Evolutionary conservation across 1,140 invertebrate genomes (phyloP), one percentile per base, ranked within the genome.

Genomic region (Scaptomyza hsui): DNA sequence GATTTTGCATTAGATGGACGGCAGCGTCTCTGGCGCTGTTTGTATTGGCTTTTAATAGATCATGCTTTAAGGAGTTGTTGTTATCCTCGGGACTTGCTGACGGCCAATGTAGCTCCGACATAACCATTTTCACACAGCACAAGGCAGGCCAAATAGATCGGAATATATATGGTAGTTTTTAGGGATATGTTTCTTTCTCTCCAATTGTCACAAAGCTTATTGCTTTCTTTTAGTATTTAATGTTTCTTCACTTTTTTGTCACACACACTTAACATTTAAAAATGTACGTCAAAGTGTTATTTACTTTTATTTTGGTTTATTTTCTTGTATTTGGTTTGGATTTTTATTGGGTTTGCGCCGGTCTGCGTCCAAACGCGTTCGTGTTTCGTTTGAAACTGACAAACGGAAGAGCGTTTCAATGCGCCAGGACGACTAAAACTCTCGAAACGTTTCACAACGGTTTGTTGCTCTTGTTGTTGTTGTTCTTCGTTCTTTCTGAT

Each of bases 61-160:
- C 89, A 67, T 89, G 78, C 76, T 89, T 90, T 75, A 91, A 81
- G 74, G 88, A 81, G 47, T 80, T 89, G 56, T 78, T 91, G 79
- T 89, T 91, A 89, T 91, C 90, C 89, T 91, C 90, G 72, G 82
- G 79, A 79, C 78, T 82, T 67, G 76, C 83, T 57, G 73, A 81
- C 64, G 78, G 86, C 90, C 90, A 91, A 78, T 79, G 90, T 81
- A 91, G 71, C 85, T 91, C 90, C 81, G 90, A 91, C 90, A 91
- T 91, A 89, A 91, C 90, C 90, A 91, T 91, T 90, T 91, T 91
- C 72, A 90, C 59, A 60, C 61, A 63, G 39, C 41, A 63, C 29
- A 32, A 12, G 29, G 29, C 29, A 32, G 29, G 16, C 13, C 35
- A 35, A 63, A 41, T 53, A 13, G 13, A 41, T 42, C 35, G 37